phyloP scores from a whole-genome alignment of 2,797 vertebrate species.

The Acanthornis magna region DNA sequence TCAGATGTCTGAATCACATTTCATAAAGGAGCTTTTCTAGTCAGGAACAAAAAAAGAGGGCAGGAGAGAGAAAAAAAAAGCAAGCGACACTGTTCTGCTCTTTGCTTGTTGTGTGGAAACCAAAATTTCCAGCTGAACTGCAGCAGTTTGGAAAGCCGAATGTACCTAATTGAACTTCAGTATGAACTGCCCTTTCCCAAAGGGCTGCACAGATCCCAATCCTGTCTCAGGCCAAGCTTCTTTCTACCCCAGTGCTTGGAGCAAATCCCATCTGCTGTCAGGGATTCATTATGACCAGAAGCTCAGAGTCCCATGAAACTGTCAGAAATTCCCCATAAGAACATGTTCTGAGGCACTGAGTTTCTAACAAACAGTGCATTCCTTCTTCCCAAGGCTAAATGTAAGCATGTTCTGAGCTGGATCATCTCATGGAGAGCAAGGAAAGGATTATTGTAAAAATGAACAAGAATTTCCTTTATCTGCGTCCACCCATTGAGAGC shows the following conservation, averaged over 20 bases:
- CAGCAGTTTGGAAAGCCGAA: not conserved
- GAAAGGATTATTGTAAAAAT: not conserved
- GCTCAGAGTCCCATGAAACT: not conserved
- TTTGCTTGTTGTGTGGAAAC: not conserved
- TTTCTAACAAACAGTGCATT: accelerated
- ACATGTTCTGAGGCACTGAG: not conserved
- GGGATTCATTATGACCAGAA: not conserved
- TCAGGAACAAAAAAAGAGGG: accelerated
- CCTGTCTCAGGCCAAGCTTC: not conserved
- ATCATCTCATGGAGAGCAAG: not conserved
- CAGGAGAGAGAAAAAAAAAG: not conserved
- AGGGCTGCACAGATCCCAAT: not conserved
- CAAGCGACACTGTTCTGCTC: not conserved
- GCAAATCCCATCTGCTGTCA: not conserved
- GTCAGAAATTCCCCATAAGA: not conserved
- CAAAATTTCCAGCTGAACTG: not conserved
- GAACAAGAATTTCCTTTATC: not conserved
- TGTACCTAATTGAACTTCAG: accelerated
- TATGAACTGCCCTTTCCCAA: not conserved
- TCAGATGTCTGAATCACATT: not conserved
- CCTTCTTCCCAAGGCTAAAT: not conserved
- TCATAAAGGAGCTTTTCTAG: not conserved
- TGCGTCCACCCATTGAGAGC: no score
- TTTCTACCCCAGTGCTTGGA: not conserved
- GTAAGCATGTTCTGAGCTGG: not conserved